Percentiles rank a stretch among this genome's conserved stretches.
Conservation (phyloP, 2,113 vertebrate species). For the Speoplatyrhinus poulsoni region DNA sequence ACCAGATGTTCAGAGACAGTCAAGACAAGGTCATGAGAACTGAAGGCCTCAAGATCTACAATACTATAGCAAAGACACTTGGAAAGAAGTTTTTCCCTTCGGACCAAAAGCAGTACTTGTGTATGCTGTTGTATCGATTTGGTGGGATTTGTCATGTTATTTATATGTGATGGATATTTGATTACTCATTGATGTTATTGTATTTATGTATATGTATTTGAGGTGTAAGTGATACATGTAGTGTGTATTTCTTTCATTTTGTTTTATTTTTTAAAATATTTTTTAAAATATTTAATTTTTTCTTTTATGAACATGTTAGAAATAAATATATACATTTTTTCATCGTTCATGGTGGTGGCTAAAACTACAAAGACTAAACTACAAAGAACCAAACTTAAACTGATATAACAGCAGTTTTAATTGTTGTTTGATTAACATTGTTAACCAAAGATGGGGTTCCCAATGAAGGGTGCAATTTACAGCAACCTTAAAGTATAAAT, state of each 20-base stretch:
- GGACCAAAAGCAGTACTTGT: too few species aligned
- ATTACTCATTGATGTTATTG: neutral
- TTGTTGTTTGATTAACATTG: constrained; percentile 34
- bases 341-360: neutral
- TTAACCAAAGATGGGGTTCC: constrained; percentile 21
- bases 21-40: constrained; percentile 40
- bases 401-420: constrained; percentile 46
- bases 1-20: constrained; percentile 50
- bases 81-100: neutral
- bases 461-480: constrained; percentile 24
- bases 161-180: neutral
- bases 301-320: too few species aligned
- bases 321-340: too few species aligned
- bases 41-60: constrained; percentile 31
- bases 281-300: too few species aligned
- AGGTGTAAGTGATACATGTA: too few species aligned
- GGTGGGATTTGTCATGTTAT: neutral
- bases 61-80: constrained; percentile 24
- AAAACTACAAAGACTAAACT: constrained; percentile 24
- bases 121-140: too few species aligned
- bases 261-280: too few species aligned
- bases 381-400: constrained; percentile 43
- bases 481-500: constrained; percentile 25
- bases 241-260: too few species aligned
- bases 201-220: neutral